Percentiles rank a stretch among this genome's conserved stretches.
phyloP scores from a whole-genome alignment of 2,113 vertebrate genomes.

The Phycodurus eques region DNA sequence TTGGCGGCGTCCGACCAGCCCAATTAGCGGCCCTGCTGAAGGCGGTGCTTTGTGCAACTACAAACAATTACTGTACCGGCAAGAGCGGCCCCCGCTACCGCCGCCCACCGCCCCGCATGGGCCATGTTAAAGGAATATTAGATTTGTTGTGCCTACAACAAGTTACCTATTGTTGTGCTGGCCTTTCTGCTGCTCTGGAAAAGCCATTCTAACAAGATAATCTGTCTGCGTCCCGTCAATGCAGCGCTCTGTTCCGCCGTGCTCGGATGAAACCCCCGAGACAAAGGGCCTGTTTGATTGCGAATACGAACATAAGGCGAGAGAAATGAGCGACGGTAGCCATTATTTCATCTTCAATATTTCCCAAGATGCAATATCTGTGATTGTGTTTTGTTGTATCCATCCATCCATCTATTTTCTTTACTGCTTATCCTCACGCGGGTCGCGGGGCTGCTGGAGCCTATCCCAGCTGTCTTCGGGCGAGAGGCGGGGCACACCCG shows the following conservation, averaged over 20 bases:
- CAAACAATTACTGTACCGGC: slow-evolving; percentile 65
- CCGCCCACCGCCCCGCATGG: slow-evolving; percentile 11
- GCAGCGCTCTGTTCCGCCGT: slow-evolving; percentile 47
- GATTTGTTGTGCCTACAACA: slow-evolving; percentile 69
- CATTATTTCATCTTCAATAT: too few species aligned
- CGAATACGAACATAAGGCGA: slow-evolving; percentile 63
- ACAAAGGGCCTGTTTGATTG: slow-evolving; percentile 71
- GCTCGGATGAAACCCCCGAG: slow-evolving; percentile 44
- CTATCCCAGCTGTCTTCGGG: too few species aligned
- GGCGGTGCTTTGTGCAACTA: slow-evolving; percentile 64
- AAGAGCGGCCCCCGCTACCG: slow-evolving; percentile 28
- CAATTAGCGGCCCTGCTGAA: slow-evolving; percentile 57
- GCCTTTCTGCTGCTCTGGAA: slow-evolving; percentile 64
- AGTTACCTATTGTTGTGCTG: slow-evolving; percentile 72
- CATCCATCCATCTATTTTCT: too few species aligned
- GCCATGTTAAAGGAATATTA: slow-evolving; percentile 67
- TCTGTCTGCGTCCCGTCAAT: slow-evolving; percentile 68
- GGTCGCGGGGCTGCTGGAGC: too few species aligned
- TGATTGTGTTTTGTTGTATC: slow-evolving; percentile 14
- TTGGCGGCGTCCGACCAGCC: slow-evolving; percentile 51
- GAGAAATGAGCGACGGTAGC: background rate
- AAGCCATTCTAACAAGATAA: slow-evolving; percentile 73
- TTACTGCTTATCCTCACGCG: too few species aligned
- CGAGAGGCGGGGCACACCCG: too few species aligned
- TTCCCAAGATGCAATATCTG: background rate